A percentile compares a stretch with the other conserved stretches of the same genome.
Evolutionary conservation across 92 coral and sea anemone species (phyloP).

Genomic region (Epizoanthus rinbou): DNA sequence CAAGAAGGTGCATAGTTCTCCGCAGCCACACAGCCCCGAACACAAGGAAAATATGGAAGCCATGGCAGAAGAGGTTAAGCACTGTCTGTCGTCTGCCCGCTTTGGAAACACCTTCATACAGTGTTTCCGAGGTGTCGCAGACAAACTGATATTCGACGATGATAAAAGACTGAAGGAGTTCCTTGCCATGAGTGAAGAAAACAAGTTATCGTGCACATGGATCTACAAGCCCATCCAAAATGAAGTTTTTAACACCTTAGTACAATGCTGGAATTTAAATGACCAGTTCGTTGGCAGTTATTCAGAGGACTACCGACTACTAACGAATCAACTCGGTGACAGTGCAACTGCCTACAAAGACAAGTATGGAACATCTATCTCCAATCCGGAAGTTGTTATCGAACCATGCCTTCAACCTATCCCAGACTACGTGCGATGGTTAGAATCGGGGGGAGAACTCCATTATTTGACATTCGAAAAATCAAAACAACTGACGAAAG

Average conservation of each 20-base stretch:
- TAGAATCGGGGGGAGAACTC: conserved; percentile 47
- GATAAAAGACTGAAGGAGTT: conserved; percentile 61
- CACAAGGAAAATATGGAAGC: conserved; percentile 62
- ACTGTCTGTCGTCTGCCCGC: conserved; percentile 45
- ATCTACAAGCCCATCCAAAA: conserved; percentile 41
- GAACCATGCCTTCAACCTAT: conserved; percentile 40
- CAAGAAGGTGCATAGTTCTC: conserved; percentile 31
- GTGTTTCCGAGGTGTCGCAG: conserved; percentile 51
- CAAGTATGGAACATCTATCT: conserved; percentile 45
- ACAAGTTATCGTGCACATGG: conserved; percentile 58
- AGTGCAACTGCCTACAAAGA: conserved; percentile 43
- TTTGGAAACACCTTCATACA: conserved; percentile 57
- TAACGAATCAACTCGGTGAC: conserved; percentile 31
- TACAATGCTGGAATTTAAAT: conserved; percentile 47
- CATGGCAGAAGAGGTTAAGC: conserved; percentile 51
- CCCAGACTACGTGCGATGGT: conserved; percentile 60
- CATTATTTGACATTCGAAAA: conserved; percentile 54
- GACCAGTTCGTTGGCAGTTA: conserved; percentile 42
- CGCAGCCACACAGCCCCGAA: conserved; percentile 42
- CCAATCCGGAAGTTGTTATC: conserved; percentile 17
- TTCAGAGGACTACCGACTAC: conserved; percentile 40
- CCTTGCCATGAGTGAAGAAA: conserved; percentile 48
- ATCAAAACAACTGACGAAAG: conserved; percentile 12
- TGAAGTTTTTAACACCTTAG: neutral
- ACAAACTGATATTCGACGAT: conserved; percentile 52